phyloP scores from a whole-genome alignment of 2,888 invertebrate genomes.

The Amiota communis region DNA sequence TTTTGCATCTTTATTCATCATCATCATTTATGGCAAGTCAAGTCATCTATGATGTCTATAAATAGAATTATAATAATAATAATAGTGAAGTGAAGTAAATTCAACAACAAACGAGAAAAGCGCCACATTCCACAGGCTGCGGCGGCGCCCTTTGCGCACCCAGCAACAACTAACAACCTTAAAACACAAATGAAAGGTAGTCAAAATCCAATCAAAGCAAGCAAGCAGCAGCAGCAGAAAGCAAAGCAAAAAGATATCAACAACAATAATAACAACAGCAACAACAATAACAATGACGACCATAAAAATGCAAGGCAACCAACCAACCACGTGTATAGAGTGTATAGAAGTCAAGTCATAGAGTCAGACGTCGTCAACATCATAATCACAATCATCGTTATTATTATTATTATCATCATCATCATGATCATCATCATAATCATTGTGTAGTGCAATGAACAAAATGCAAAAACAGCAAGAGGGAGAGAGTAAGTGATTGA shows the following conservation, averaged over 20 bases:
- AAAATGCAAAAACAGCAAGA: neutral
- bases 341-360: no score
- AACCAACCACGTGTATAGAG: conserved; percentile 60
- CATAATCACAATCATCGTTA: no score
- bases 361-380: conserved; percentile 6
- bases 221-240: conserved; percentile 1
- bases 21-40: conserved; percentile 13
- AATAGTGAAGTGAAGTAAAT: conserved; percentile 23
- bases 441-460: no score
- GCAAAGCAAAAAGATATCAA: conserved; percentile 9
- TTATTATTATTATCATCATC: no score
- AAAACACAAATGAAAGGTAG: conserved; percentile 7
- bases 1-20: neutral
- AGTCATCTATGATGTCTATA: neutral
- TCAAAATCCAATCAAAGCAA: no score
- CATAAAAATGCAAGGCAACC: conserved; percentile 47
- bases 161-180: conserved; percentile 30
- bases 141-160: neutral
- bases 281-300: conserved; percentile 34
- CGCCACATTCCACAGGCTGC: conserved; percentile 21
- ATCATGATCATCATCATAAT: no score
- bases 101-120: conserved; percentile 18
- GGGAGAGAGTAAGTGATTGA: neutral
- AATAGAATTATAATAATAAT: conserved; percentile 36
- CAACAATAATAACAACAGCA: neutral